Conservation (phyloP, 2,797 vertebrate genomes). For the Pempheris klunzingeri region DNA sequence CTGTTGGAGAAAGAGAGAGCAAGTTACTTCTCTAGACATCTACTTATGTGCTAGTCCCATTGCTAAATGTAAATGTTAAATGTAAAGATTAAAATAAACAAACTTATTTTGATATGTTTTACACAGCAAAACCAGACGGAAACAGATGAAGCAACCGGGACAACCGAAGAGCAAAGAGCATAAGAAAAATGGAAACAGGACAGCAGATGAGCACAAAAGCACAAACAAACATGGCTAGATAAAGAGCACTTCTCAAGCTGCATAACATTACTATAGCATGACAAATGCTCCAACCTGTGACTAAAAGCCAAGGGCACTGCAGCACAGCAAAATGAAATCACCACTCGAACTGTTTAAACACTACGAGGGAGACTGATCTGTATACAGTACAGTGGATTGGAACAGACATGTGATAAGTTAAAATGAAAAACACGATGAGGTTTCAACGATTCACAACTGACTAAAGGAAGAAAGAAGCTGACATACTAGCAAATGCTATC, state of each 20-base stretch:
- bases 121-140: neutral
- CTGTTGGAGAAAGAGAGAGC: too few species aligned
- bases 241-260: constrained; percentile 56
- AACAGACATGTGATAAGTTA: neutral
- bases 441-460: neutral
- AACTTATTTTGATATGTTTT: neutral
- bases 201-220: neutral
- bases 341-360: constrained; percentile 48
- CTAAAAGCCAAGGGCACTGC: constrained; percentile 59
- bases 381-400: too few species aligned
- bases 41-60: too few species aligned
- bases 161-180: neutral
- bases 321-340: constrained; percentile 55
- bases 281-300: constrained; percentile 68
- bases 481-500: neutral
- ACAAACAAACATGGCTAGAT: constrained; percentile 21
- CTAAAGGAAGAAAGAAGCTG: neutral
- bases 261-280: constrained; percentile 51
- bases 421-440: neutral
- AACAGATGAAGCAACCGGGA: neutral
- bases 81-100: too few species aligned
- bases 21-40: too few species aligned
- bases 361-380: constrained; percentile 29
- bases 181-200: constrained; percentile 6
- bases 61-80: too few species aligned